Conservation (phyloP, 2,113 vertebrate species). For the Azemiops feae region DNA sequence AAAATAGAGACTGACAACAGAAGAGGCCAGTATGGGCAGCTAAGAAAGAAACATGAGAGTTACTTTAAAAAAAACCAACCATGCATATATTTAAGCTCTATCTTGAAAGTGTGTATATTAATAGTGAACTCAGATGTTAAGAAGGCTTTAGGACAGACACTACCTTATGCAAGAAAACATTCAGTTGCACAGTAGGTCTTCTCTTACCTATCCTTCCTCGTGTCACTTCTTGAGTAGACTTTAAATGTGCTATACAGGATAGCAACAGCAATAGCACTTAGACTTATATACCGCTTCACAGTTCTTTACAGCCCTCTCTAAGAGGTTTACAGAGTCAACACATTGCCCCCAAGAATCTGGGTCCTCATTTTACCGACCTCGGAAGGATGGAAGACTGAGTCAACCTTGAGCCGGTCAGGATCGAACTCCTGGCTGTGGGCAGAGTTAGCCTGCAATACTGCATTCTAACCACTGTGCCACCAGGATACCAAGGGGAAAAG, state of each 20-base stretch:
- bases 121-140: background rate
- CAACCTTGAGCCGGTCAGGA: background rate
- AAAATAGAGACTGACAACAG: constrained; percentile 96
- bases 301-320: background rate
- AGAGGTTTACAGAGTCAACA: background rate
- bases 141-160: background rate
- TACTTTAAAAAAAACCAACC: background rate
- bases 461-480: background rate
- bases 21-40: constrained; percentile 95
- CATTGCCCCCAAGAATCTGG: background rate
- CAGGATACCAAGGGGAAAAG: background rate
- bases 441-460: background rate
- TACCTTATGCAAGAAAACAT: background rate
- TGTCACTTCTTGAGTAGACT: background rate
- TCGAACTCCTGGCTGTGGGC: background rate
- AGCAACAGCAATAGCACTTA: background rate
- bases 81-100: background rate
- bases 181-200: background rate
- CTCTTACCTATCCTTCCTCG: background rate
- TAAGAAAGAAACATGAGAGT: constrained; percentile 64
- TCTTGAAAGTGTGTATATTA: background rate
- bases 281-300: background rate
- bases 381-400: background rate
- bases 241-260: background rate
- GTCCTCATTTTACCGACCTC: background rate